Percentiles rank a stretch among this genome's conserved stretches.
Evolutionary conservation across 2,797 vertebrate genomes (phyloP).

Genomic region (Echeneis naucrates): DNA sequence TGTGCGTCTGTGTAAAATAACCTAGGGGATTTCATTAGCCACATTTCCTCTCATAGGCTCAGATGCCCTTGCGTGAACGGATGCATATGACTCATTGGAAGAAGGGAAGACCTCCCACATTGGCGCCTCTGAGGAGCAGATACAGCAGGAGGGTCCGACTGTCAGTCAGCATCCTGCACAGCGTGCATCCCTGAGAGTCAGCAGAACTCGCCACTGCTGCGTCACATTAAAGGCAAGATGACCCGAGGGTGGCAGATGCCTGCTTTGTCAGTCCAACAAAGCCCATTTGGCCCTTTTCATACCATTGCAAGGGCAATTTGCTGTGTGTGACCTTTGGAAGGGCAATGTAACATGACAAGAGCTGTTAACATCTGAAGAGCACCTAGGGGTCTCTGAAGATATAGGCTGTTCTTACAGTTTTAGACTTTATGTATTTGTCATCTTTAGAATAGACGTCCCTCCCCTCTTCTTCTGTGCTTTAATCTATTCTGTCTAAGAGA

Average conservation of each 20-base stretch:
- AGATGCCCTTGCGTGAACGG: constrained; percentile 49
- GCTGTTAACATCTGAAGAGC: constrained; percentile 70
- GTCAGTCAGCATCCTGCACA: constrained; percentile 67
- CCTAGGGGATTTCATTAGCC: constrained; percentile 57
- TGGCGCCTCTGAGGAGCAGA: constrained; percentile 35
- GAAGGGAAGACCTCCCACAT: constrained; percentile 59
- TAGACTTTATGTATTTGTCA: constrained; percentile 53
- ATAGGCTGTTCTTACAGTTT: constrained; percentile 63
- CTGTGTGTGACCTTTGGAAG: constrained; percentile 78
- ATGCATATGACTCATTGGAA: constrained; percentile 57
- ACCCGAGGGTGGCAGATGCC: constrained; percentile 69
- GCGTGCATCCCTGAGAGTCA: constrained; percentile 67
- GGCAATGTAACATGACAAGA: constrained; percentile 79
- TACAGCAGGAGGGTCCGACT: constrained; percentile 51
- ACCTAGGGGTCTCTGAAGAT: constrained; percentile 68
- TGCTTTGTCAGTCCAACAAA: constrained; percentile 78
- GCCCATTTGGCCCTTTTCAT: constrained; percentile 68
- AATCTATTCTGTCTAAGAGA: constrained; percentile 15
- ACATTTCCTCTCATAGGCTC: constrained; percentile 51
- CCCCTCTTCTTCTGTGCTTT: constrained; percentile 23
- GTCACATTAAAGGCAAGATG: constrained; percentile 70
- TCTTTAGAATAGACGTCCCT: constrained; percentile 41
- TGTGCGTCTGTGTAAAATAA: constrained; percentile 21
- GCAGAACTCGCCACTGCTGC: constrained; percentile 70
- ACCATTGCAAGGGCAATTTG: constrained; percentile 73